phyloP scores from a whole-genome alignment of 1,140 invertebrate species.

The Sinonovacula constricta region DNA sequence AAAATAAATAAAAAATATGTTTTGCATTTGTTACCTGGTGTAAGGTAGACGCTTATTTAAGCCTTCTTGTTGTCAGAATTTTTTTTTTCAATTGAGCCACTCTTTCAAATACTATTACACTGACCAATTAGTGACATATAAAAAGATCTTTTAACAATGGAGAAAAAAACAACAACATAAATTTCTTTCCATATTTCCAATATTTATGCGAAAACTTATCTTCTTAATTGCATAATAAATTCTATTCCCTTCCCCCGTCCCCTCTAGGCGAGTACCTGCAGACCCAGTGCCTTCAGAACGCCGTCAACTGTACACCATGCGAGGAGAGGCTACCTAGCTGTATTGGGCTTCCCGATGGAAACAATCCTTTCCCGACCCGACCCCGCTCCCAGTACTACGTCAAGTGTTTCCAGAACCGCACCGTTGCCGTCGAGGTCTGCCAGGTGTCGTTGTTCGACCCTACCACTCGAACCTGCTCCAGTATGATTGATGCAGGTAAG shows the following conservation, averaged over 20 bases:
- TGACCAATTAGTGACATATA: no score
- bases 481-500: slow-evolving; percentile 56
- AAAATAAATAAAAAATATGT: no score
- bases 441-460: slow-evolving; percentile 63
- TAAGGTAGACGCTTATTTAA: no score
- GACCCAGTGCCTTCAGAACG: slow-evolving; percentile 62
- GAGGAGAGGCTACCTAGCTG: slow-evolving; percentile 65
- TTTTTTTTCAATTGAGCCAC: no score
- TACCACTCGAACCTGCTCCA: slow-evolving; percentile 53
- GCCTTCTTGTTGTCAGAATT: no score
- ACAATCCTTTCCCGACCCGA: slow-evolving; percentile 59
- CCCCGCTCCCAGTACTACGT: slow-evolving; percentile 63
- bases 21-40: no score
- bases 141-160: no score
- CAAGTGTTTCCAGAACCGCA: slow-evolving; percentile 63
- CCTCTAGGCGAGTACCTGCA: slow-evolving; percentile 69
- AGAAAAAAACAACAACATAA: not conserved
- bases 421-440: slow-evolving; percentile 65
- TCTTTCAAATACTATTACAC: no score
- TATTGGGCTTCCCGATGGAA: slow-evolving; percentile 57
- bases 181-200: no score
- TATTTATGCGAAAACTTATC: no score
- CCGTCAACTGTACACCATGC: slow-evolving; percentile 60
- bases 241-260: not conserved
- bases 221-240: not conserved